Evolutionary conservation across 2,888 invertebrate genomes (phyloP).

Genomic region (Epinotia bilunana): DNA sequence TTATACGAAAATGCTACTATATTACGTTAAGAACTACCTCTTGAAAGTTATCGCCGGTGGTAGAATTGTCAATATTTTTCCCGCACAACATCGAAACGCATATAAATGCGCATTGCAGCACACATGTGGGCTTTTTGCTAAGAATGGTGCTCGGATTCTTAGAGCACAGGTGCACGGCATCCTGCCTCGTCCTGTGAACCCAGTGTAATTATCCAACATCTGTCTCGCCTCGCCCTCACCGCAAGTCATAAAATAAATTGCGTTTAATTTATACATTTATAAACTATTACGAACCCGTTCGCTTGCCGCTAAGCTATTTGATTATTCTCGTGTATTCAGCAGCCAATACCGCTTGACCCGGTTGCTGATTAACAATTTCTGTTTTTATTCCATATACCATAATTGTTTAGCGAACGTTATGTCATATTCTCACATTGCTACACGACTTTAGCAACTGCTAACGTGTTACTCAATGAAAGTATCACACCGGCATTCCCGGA

Average conservation of each 20-base stretch:
- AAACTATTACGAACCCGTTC: constrained; percentile 23
- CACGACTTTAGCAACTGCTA: constrained; percentile 32
- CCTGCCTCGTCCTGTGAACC: constrained; percentile 70
- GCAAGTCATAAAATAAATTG: constrained; percentile 38
- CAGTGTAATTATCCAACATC: constrained; percentile 74
- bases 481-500: constrained; percentile 32
- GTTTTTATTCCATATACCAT: constrained; percentile 34
- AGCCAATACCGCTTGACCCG: constrained; percentile 15
- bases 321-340: constrained; percentile 2
- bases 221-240: constrained; percentile 57
- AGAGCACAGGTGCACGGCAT: constrained; percentile 78
- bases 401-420: constrained; percentile 41
- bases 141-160: constrained; percentile 61
- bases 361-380: constrained; percentile 26
- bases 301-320: constrained; percentile 12
- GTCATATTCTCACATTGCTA: constrained; percentile 41
- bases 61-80: constrained; percentile 5
- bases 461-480: constrained; percentile 37
- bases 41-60: not conserved
- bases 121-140: constrained; percentile 64
- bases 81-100: constrained; percentile 48
- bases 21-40: too few relatives aligned
- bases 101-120: constrained; percentile 42
- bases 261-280: constrained; percentile 33
- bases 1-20: too few relatives aligned